A percentile compares a stretch with the other conserved stretches of the same genome.
These are phyloP conservation scores for Cyrtorhinus lividipennis DNA, from an alignment of 1,140 invertebrate genomes.

Conservation along the genomic window DNA sequence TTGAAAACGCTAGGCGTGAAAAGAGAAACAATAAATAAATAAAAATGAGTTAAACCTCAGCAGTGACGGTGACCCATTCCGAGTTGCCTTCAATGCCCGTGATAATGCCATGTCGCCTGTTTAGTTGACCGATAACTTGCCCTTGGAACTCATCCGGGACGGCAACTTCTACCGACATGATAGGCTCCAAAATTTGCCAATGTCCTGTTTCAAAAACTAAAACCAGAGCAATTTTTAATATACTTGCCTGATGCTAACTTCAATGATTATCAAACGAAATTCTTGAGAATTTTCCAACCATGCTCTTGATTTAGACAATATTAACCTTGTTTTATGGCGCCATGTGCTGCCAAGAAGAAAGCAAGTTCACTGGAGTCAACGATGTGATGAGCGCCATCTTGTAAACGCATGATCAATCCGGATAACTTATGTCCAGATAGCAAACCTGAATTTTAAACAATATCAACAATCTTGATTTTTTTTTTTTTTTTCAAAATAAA, in stretches of 20 bases:
- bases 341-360: conserved; percentile 76
- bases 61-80: conserved; percentile 73
- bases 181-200: conserved; percentile 90
- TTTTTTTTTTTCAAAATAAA: too few relatives aligned
- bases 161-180: conserved; percentile 90
- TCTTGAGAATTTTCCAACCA: too few relatives aligned
- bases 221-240: too few relatives aligned
- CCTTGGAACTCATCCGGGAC: conserved; percentile 80
- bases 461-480: too few relatives aligned
- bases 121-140: conserved; percentile 59
- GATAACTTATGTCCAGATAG: conserved; percentile 66
- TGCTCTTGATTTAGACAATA: too few relatives aligned
- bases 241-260: too few relatives aligned
- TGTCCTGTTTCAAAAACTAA: conserved; percentile 59
- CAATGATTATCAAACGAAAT: too few relatives aligned
- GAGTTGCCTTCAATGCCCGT: conserved; percentile 66
- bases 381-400: conserved; percentile 82
- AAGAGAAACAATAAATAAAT: too few relatives aligned
- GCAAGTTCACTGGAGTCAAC: conserved; percentile 93
- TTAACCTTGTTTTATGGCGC: conserved; percentile 70
- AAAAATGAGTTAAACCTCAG: conserved; percentile 66
- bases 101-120: conserved; percentile 75
- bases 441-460: too few relatives aligned
- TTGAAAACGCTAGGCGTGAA: too few relatives aligned
- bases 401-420: conserved; percentile 67